Percentiles rank a stretch among this genome's conserved stretches.
Conservation (phyloP, 2,888 invertebrate genomes). For the Drosophila incognita region DNA sequence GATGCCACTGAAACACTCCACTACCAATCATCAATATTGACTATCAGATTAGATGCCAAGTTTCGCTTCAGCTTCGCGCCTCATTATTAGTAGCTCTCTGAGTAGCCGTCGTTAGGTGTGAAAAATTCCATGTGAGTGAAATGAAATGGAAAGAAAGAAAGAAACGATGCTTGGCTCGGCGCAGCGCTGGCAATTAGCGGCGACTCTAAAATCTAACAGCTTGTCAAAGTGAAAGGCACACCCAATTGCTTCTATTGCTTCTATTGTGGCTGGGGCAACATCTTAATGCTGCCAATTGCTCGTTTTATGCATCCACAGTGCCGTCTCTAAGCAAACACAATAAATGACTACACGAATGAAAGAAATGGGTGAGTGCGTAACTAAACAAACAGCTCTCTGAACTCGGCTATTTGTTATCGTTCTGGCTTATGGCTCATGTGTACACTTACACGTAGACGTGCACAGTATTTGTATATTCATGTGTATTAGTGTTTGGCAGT, state of each 20-base stretch:
- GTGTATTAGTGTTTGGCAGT: constrained; percentile 15
- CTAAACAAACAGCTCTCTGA: constrained; percentile 43
- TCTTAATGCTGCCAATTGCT: constrained; percentile 66
- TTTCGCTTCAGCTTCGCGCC: neutral
- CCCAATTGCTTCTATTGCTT: constrained; percentile 5
- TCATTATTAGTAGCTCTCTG: neutral
- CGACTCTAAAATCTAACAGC: constrained; percentile 68
- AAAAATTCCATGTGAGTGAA: constrained; percentile 40
- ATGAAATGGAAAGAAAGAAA: constrained; percentile 11
- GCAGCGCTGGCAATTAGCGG: constrained; percentile 64
- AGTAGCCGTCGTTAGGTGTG: constrained; percentile 47
- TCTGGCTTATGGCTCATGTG: constrained; percentile 31
- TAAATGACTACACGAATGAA: neutral
- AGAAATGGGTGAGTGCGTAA: constrained; percentile 44
- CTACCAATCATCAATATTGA: constrained; percentile 46
- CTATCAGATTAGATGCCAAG: constrained; percentile 39
- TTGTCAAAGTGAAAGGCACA: constrained; percentile 73
- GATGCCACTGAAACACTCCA: constrained; percentile 25
- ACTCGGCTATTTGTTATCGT: constrained; percentile 39
- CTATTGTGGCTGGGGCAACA: constrained; percentile 49
- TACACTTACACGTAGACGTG: neutral
- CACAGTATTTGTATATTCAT: neutral
- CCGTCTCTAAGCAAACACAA: constrained; percentile 33
- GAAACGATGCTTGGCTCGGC: constrained; percentile 34
- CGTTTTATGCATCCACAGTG: constrained; percentile 68